Evolutionary conservation across 2,113 vertebrate species (phyloP).

Genomic region (Cyphomyrus plagiostoma): DNA sequence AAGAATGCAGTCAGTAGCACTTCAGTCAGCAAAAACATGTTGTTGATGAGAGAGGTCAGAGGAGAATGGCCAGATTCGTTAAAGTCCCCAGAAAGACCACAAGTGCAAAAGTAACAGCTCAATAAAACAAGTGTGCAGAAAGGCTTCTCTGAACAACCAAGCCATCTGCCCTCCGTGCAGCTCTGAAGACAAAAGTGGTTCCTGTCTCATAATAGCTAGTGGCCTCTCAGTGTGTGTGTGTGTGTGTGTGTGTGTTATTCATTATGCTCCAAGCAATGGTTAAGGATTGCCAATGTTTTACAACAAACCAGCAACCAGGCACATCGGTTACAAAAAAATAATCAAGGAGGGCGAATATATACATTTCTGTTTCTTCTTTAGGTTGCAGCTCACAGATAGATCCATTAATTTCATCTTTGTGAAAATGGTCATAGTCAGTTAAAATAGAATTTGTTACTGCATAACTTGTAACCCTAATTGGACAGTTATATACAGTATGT

Average conservation of each 20-base stretch:
- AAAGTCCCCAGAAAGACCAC: neutral
- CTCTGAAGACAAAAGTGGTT: neutral
- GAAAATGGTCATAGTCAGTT: neutral
- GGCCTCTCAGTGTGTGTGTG: neutral
- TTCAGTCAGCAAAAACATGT: neutral
- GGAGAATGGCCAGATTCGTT: neutral
- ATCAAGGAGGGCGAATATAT: neutral
- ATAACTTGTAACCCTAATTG: neutral
- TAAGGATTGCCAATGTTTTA: no score
- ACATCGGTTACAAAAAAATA: neutral
- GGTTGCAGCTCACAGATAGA: neutral
- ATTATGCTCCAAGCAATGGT: no score
- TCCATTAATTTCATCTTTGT: neutral
- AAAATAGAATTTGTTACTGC: neutral
- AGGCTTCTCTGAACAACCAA: neutral
- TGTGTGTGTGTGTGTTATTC: no score
- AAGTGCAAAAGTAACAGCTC: neutral
- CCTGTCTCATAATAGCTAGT: neutral
- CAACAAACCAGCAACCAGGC: no score
- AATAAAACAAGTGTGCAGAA: neutral
- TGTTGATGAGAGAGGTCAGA: neutral
- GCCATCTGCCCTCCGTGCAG: neutral
- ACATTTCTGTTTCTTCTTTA: neutral
- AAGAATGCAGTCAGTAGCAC: neutral
- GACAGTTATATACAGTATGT: neutral